Evolutionary conservation across 2,797 vertebrate species (phyloP), one percentile per base, ranked within the genome.

Genomic region (Etheostoma perlongum): DNA sequence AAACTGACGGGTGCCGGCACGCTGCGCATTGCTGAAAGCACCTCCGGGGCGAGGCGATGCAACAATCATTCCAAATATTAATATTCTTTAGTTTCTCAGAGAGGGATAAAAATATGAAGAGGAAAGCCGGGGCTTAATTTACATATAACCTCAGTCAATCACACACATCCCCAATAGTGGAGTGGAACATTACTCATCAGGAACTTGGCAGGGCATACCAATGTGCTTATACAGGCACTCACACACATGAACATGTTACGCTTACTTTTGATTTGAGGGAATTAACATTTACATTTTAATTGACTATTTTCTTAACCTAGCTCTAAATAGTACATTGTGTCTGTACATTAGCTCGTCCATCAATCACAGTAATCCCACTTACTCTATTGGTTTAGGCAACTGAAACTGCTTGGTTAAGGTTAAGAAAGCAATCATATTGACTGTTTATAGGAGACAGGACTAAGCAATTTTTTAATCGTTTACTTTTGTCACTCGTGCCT

Each of bases 1-100:
- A 72, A 87, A 89, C 67, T 82, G 90, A 91, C 66, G 71, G 85
- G 18, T 72, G 60, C 30, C 23, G 74, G 79, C 72, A 58, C 77
- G 87, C 75, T 10, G 67, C 4, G 46, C 82, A 71, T 88, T 42
- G 6, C 72, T 83, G 72, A 79, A 72, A 83, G 77, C 18, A 30
- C 76, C 82, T 85, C 53, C 11, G 27, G 66, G 13, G 10, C 5
- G 0, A 64, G 62, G 79, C 48, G 12, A 4, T 3, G 58, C 67
- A 71, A 57, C 72, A 48, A 62, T 90, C 73, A 70, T 62, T 85
- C 72, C 51, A 68, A 76, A 84, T 86, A 81, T 82, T 82, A 85
- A 85, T 85, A 80, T 77, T 66, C 54, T 52, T 69, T 30, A 30
- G 53, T 79, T 85, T 88, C 61, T 71, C 49, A 0, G 9, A 25